Conservation (phyloP, 2,797 vertebrate genomes). For the Iguana delicatissima region DNA sequence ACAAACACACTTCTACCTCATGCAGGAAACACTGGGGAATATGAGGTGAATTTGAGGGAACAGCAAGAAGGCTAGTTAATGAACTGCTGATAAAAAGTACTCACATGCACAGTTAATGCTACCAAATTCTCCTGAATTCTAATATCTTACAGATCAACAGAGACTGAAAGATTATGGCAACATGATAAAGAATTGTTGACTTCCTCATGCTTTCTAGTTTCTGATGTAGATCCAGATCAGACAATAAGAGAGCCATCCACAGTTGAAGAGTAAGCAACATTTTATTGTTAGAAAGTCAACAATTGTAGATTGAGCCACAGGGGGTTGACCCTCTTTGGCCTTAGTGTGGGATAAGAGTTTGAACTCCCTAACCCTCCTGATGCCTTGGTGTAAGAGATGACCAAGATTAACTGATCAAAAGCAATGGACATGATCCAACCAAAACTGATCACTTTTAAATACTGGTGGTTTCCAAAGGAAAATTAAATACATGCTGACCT, state of each 20-base stretch:
- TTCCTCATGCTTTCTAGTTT: slow-evolving; percentile 29
- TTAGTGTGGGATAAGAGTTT: not conserved
- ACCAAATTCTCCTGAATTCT: slow-evolving; percentile 43
- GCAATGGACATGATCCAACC: not conserved
- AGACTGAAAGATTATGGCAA: slow-evolving; percentile 58
- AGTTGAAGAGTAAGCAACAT: no score
- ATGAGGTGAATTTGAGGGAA: not conserved
- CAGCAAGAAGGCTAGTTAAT: slow-evolving; percentile 47
- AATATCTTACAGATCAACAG: slow-evolving; percentile 37
- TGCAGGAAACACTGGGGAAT: slow-evolving; percentile 19
- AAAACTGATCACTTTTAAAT: not conserved
- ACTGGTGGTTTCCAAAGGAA: not conserved
- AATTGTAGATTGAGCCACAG: not conserved
- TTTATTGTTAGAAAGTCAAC: no score
- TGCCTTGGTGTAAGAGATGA: slow-evolving; percentile 30
- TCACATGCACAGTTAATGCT: slow-evolving; percentile 50
- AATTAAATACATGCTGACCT: not conserved
- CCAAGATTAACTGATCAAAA: slow-evolving; percentile 49
- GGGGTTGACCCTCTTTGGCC: not conserved
- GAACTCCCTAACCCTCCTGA: not conserved
- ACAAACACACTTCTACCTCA: not conserved
- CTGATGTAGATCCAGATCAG: no score
- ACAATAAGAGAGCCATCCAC: no score
- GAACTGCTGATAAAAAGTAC: not conserved
- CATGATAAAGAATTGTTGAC: slow-evolving; percentile 48